Conservation (phyloP, 2,797 vertebrate genomes). For the Menidia menidia region DNA sequence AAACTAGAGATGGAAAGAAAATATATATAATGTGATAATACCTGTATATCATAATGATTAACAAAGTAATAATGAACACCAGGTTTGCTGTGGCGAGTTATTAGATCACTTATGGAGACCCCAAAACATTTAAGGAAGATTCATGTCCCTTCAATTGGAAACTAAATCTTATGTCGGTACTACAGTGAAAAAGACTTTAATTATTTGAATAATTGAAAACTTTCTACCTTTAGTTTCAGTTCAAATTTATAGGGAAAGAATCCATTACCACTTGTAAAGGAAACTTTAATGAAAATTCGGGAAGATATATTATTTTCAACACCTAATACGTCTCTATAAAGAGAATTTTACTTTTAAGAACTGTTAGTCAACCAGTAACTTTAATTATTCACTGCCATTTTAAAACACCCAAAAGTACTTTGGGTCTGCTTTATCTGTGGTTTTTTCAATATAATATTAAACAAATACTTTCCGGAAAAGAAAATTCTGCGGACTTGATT, state of each 20-base stretch:
- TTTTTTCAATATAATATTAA: slow-evolving; percentile 23
- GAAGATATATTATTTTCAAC: background rate
- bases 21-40: too few relatives aligned
- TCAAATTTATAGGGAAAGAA: background rate
- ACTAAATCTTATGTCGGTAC: too few relatives aligned
- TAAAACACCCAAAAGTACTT: slow-evolving; percentile 3
- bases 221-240: background rate
- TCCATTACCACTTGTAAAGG: background rate
- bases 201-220: too few relatives aligned
- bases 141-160: too few relatives aligned
- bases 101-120: background rate
- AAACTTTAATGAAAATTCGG: background rate
- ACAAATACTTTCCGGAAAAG: slow-evolving; percentile 13
- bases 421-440: slow-evolving; percentile 4
- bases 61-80: background rate
- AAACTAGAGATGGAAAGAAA: background rate
- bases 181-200: too few relatives aligned
- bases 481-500: slow-evolving; percentile 1
- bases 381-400: slow-evolving; percentile 28
- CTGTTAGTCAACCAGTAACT: background rate
- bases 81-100: background rate
- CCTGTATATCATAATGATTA: background rate
- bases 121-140: too few relatives aligned
- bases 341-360: background rate
- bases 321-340: background rate